Percentiles rank a stretch among this genome's conserved stretches.
phyloP scores from a whole-genome alignment of 2,888 invertebrate genomes.

The Xestia rhomboidea region DNA sequence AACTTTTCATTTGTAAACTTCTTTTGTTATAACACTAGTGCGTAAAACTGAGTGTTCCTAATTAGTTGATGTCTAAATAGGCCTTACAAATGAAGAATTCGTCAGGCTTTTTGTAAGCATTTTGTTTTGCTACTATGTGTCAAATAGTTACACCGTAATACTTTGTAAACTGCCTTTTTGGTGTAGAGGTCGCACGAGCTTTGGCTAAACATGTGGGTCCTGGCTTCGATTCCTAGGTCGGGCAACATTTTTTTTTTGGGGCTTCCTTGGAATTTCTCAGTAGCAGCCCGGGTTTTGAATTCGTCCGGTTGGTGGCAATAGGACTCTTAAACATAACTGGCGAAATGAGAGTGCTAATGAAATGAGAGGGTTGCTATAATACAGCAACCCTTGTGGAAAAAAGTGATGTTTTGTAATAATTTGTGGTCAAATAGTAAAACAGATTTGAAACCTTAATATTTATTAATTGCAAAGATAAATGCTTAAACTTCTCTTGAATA shows the following conservation, averaged over 20 bases:
- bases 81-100: slow-evolving; percentile 17
- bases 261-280: not conserved
- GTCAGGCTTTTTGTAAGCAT: not conserved
- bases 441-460: not conserved
- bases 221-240: not conserved
- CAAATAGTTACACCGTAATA: slow-evolving; percentile 4
- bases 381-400: not conserved
- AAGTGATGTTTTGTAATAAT: too few relatives aligned
- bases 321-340: not conserved
- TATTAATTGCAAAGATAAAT: not conserved
- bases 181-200: not conserved
- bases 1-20: slow-evolving; percentile 29
- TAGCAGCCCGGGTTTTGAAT: not conserved
- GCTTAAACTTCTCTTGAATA: not conserved
- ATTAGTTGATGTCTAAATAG: slow-evolving; percentile 10
- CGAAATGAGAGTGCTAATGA: too few relatives aligned
- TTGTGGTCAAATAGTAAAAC: not conserved
- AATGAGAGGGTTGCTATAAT: too few relatives aligned
- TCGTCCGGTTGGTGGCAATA: not conserved
- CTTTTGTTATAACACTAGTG: slow-evolving; percentile 35
- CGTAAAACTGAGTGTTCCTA: slow-evolving; percentile 12
- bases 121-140: slow-evolving; percentile 13
- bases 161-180: not conserved
- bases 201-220: not conserved
- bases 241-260: not conserved